Evolutionary conservation across 2,797 vertebrate genomes (phyloP).

Genomic region (Notolabrus celidotus): DNA sequence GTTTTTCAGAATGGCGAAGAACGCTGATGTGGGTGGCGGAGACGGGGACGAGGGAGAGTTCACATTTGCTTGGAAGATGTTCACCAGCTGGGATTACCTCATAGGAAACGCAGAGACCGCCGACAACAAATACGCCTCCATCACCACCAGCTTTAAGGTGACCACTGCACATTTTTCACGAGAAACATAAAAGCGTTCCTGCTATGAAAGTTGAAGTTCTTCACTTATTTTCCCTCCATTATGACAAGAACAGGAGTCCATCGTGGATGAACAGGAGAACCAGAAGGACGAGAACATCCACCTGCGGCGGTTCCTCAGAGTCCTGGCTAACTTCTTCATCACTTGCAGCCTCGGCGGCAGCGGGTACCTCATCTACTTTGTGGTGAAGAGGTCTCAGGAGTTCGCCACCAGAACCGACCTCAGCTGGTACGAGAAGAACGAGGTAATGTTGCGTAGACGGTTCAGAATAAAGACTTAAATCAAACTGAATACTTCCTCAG

Average conservation of each 20-base stretch:
- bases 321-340: slow-evolving; percentile 94
- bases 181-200: neutral
- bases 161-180: slow-evolving; percentile 2
- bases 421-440: slow-evolving; percentile 99
- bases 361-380: slow-evolving; percentile 98
- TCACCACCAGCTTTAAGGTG: slow-evolving; percentile 99
- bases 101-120: slow-evolving; percentile 97
- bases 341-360: slow-evolving; percentile 95
- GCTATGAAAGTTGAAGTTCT: neutral
- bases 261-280: slow-evolving; percentile 98
- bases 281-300: slow-evolving; percentile 98
- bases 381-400: slow-evolving; percentile 96
- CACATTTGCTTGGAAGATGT: slow-evolving; percentile 98
- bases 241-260: slow-evolving; percentile 90
- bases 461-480: neutral
- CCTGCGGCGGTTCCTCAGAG: slow-evolving; percentile 93
- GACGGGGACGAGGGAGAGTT: slow-evolving; percentile 93
- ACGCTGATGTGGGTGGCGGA: slow-evolving; percentile 91
- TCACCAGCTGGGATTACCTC: slow-evolving; percentile 99
- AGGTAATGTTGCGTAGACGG: slow-evolving; percentile 82
- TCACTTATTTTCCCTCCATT: neutral
- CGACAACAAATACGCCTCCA: slow-evolving; percentile 96
- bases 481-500: too few species aligned
- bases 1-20: slow-evolving; percentile 93
- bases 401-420: slow-evolving; percentile 90